Evolutionary conservation across 2,888 invertebrate species (phyloP).

Genomic region (Eupithecia inturbata): DNA sequence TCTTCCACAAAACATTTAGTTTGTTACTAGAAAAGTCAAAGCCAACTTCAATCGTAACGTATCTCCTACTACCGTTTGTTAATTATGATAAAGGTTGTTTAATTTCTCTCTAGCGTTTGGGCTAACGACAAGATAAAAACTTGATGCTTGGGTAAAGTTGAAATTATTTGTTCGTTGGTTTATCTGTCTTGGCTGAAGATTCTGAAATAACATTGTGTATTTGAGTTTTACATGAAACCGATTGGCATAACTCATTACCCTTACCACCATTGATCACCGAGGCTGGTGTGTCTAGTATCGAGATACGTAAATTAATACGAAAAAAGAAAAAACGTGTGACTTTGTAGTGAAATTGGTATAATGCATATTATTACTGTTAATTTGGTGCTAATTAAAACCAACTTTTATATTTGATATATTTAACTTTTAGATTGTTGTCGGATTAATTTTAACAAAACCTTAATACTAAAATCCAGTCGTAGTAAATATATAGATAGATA

Average conservation of each 20-base stretch:
- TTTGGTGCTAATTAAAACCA: not conserved
- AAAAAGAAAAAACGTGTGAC: constrained; percentile 11
- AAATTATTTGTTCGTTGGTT: not conserved
- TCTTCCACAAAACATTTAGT: no score
- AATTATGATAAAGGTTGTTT: no score
- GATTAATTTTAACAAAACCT: not conserved
- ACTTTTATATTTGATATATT: no score
- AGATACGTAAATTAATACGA: constrained; percentile 18
- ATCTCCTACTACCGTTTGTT: no score
- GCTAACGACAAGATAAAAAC: no score
- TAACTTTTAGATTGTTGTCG: not conserved
- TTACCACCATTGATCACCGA: constrained; percentile 43
- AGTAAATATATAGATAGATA: no score
- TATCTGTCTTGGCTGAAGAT: constrained; percentile 3
- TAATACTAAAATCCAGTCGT: not conserved
- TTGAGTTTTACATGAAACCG: constrained; percentile 58
- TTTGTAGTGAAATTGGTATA: constrained; percentile 35
- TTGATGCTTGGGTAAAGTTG: no score
- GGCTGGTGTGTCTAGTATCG: constrained; percentile 33
- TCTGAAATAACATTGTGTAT: constrained; percentile 46
- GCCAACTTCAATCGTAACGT: no score
- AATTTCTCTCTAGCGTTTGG: no score
- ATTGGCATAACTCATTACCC: constrained; percentile 60
- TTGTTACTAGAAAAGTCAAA: no score
- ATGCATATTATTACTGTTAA: not conserved